Conservation (phyloP, 1,140 invertebrate genomes). For the Chymomyza costata region DNA sequence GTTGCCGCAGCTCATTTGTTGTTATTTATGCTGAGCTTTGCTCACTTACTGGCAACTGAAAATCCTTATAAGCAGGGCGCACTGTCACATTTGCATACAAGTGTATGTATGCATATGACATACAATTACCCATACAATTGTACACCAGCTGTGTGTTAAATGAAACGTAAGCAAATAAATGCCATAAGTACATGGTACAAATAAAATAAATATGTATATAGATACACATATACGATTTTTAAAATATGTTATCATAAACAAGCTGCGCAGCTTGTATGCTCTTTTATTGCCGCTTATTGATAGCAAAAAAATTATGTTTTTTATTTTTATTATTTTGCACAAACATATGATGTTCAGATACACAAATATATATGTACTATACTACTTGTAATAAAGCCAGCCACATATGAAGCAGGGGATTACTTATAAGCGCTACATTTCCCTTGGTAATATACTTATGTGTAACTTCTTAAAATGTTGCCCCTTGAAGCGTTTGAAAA, state of each 20-base stretch:
- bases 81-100: slow-evolving; percentile 29
- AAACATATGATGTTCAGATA: slow-evolving; percentile 66
- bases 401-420: too few species aligned
- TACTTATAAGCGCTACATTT: too few species aligned
- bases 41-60: slow-evolving; percentile 30
- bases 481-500: slow-evolving; percentile 27
- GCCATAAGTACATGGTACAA: not conserved
- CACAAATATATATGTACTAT: slow-evolving; percentile 5
- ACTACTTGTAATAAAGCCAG: too few species aligned
- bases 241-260: slow-evolving; percentile 71
- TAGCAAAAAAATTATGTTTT: slow-evolving; percentile 68
- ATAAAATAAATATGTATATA: slow-evolving; percentile 13
- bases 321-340: slow-evolving; percentile 67
- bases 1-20: slow-evolving; percentile 49
- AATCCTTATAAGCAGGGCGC: slow-evolving; percentile 34
- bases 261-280: slow-evolving; percentile 25
- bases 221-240: slow-evolving; percentile 36
- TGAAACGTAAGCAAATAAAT: not conserved
- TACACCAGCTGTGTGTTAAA: slow-evolving; percentile 23
- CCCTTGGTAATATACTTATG: too few species aligned
- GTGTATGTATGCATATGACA: slow-evolving; percentile 23
- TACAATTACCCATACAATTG: slow-evolving; percentile 7
- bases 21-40: slow-evolving; percentile 65
- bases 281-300: slow-evolving; percentile 65
- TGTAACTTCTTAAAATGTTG: slow-evolving; percentile 41